Conservation (phyloP, 1,140 invertebrate genomes). For the Zaprionus capensis region DNA sequence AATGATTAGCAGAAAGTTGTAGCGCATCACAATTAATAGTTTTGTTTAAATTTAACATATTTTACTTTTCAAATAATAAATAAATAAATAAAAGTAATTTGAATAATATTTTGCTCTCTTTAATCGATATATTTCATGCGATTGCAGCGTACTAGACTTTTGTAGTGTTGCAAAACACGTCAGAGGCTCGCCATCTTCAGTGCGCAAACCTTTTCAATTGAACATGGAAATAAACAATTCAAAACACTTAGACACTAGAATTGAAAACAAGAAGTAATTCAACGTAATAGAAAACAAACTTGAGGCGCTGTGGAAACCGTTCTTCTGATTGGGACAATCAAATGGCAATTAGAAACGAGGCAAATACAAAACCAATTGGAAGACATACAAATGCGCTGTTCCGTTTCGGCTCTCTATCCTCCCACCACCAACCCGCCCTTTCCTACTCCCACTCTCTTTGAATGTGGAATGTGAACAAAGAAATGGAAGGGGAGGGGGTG, state of each 20-base stretch:
- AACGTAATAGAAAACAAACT: slow-evolving; percentile 1
- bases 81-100: neutral
- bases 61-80: neutral
- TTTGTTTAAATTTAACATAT: too few relatives aligned
- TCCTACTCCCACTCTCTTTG: neutral
- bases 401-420: neutral
- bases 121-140: too few relatives aligned
- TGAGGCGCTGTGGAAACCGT: neutral
- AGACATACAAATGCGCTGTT: slow-evolving; percentile 37
- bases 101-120: neutral
- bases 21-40: neutral
- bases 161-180: neutral
- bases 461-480: neutral
- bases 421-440: neutral
- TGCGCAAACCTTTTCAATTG: too few relatives aligned
- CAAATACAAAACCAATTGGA: slow-evolving; percentile 22
- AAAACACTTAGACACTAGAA: neutral
- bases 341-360: slow-evolving; percentile 37
- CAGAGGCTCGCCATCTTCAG: neutral
- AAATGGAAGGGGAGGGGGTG: neutral
- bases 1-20: neutral
- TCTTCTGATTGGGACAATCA: slow-evolving; percentile 16
- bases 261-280: neutral
- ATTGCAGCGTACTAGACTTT: neutral
- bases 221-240: neutral